Conservation (phyloP, 2,888 invertebrate genomes). For the Xestia sexstrigata region DNA sequence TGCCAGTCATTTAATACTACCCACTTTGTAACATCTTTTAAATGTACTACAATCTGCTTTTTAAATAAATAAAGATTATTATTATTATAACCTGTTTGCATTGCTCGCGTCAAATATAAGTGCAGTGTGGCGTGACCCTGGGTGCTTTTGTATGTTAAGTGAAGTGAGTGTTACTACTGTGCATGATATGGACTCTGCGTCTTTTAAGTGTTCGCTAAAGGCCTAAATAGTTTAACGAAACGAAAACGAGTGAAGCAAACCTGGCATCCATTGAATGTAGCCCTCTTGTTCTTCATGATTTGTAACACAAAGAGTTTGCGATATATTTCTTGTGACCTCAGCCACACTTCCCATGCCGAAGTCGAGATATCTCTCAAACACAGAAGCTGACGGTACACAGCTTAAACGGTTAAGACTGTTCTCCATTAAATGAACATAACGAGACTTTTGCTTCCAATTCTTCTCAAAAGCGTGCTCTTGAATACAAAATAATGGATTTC, state of each 20-base stretch:
- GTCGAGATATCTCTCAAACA: constrained; percentile 84
- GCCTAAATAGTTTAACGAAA: constrained; percentile 4
- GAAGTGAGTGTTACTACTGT: not conserved
- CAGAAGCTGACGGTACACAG: constrained; percentile 84
- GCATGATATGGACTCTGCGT: not conserved
- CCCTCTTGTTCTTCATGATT: constrained; percentile 85
- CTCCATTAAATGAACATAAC: constrained; percentile 83
- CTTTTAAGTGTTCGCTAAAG: constrained; percentile 5
- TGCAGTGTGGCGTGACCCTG: not conserved
- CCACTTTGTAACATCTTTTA: too few relatives aligned
- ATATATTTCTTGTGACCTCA: constrained; percentile 84
- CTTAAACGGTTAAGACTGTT: constrained; percentile 82
- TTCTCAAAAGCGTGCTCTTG: constrained; percentile 81
- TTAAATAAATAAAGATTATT: too few relatives aligned
- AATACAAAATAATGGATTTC: constrained; percentile 77
- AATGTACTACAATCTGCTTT: too few relatives aligned
- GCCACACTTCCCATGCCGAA: constrained; percentile 83
- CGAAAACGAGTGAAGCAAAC: constrained; percentile 65
- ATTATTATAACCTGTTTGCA: not conserved
- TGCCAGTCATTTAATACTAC: too few relatives aligned
- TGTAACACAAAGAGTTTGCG: constrained; percentile 85
- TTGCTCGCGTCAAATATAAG: not conserved
- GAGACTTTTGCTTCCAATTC: constrained; percentile 77
- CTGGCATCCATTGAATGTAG: constrained; percentile 86
- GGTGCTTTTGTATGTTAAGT: not conserved